A percentile compares a stretch with the other conserved stretches of the same genome.
Conservation (phyloP, 92 coral and sea anemone species). For the Bergia puertoricense region DNA sequence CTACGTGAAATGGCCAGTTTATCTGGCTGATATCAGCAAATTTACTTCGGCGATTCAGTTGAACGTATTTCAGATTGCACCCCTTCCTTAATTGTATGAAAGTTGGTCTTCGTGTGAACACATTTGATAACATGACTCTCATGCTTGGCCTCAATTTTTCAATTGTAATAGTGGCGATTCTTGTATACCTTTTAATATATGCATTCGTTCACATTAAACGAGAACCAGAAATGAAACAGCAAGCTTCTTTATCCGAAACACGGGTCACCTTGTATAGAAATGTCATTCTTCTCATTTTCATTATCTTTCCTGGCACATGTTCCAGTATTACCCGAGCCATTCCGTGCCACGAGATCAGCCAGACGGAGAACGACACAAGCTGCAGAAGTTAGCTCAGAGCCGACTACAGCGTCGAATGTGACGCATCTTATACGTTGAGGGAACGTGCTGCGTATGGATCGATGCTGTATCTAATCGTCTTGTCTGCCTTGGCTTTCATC, state of each 20-base stretch:
- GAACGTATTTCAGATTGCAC: slow-evolving; percentile 30
- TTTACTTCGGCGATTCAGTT: neutral
- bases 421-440: neutral
- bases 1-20: slow-evolving; percentile 24
- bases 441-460: neutral
- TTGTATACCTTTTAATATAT: neutral
- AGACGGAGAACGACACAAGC: neutral
- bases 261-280: neutral
- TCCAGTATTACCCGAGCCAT: neutral
- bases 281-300: neutral
- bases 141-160: neutral
- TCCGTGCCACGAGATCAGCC: neutral
- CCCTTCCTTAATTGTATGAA: slow-evolving; percentile 13
- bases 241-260: neutral
- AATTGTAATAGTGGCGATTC: neutral
- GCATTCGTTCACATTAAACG: neutral
- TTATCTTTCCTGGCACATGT: neutral
- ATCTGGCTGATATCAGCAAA: slow-evolving; percentile 2
- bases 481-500: neutral
- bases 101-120: neutral
- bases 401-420: neutral
- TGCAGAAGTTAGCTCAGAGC: neutral
- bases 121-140: neutral
- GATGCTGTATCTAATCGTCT: neutral
- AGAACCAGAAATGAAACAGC: neutral